Evolutionary conservation across 2,113 vertebrate genomes (phyloP), one percentile per base, ranked within the genome.

Genomic region (Actenoides lindsayi): DNA sequence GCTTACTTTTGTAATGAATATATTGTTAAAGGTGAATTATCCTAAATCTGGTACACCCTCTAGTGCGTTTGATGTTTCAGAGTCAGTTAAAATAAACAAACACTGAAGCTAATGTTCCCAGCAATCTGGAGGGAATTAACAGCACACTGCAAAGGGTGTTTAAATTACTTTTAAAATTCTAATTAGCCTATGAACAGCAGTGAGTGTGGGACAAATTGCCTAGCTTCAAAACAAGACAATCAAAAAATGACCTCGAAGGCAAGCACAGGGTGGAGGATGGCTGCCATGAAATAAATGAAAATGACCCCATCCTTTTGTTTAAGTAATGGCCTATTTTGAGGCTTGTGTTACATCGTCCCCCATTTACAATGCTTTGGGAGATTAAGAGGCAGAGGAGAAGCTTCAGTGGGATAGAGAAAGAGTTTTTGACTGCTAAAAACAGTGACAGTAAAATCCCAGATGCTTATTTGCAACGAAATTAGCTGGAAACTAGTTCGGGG

Each of bases 121-220:
- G 86, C 90, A 92, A 82, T 94, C 96, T 95, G 96, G 86, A 96
- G 92, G 92, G 94, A 93, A 90, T 94, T 96, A 90, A 65, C 76
- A 74, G 65, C 84, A 83, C 25, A 11, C 64, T 37, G 83, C 93
- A 89, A 80, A 83, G 71, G 54, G 41, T 75, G 67, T 84, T 95
- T 89, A 79, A 83, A 80, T 91, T 95, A 93, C 90, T 92, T 97
- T 57, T 31, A 95, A 63, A 90, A 87, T 87, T 74, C 83, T 94
- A 79, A 71, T 91, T 57, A 60, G 53, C 57, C 64, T 56, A 42
- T 44, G 79, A 87, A 86, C 68, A 81, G 64, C 63, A 94, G 78
- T 64, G 77, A 89, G 59, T 62, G 70, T 42, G 71, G 82, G 89
- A 92, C 83, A 88, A 90, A 86, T 73, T 87, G 76, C 56, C 83